phyloP scores from a whole-genome alignment of 2,113 vertebrate species.

The Lipophrys pholis region DNA sequence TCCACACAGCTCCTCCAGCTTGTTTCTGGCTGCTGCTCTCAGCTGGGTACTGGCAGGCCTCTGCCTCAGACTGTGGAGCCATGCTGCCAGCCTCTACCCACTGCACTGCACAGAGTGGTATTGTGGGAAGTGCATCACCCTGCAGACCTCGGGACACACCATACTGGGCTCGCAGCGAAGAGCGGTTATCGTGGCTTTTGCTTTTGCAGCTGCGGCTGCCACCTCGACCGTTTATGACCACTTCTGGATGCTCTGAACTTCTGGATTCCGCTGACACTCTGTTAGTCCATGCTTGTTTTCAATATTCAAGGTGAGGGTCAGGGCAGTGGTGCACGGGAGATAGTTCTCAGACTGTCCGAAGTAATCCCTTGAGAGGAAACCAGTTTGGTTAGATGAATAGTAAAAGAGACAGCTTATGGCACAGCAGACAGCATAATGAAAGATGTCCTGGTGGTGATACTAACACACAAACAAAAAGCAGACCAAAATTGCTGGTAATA shows the following conservation, averaged over 20 bases:
- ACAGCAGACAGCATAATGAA: neutral
- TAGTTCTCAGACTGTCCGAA: neutral
- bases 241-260: constrained; percentile 88
- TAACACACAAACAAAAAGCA: neutral
- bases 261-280: constrained; percentile 91
- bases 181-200: constrained; percentile 80
- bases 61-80: constrained; percentile 71
- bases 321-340: neutral
- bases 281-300: constrained; percentile 88
- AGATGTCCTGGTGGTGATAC: neutral
- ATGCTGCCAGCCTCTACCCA: constrained; percentile 82
- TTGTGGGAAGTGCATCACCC: constrained; percentile 88
- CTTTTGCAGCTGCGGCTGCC: constrained; percentile 80
- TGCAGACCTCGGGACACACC: constrained; percentile 77
- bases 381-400: neutral
- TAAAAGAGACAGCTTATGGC: constrained; percentile 8
- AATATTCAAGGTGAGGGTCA: constrained; percentile 87
- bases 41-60: constrained; percentile 76
- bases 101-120: constrained; percentile 84
- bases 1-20: constrained; percentile 82
- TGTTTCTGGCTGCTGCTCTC: constrained; percentile 84
- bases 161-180: constrained; percentile 82
- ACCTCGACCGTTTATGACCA: constrained; percentile 85
- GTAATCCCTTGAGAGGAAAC: neutral
- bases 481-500: neutral